Conservation (phyloP, 53 echinoderm and acorn worm species). For the Crossaster papposus region DNA sequence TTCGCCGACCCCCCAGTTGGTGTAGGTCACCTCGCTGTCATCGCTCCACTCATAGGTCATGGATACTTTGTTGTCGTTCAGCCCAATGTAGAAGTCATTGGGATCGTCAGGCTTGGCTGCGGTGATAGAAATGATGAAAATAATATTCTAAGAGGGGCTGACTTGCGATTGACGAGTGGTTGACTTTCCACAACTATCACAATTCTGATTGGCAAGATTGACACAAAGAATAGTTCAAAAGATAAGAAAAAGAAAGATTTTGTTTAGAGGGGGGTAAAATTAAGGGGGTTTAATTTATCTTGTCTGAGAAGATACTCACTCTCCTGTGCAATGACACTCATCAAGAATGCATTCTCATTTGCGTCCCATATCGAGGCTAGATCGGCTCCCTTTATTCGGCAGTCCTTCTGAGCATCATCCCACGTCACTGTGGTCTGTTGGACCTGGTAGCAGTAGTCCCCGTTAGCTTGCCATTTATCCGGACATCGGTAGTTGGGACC, state of each 20-base stretch:
- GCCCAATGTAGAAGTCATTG: conserved; percentile 64
- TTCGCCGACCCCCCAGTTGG: conserved; percentile 70
- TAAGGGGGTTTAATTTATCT: too few species aligned
- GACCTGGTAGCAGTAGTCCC: conserved; percentile 69
- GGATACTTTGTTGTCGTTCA: conserved; percentile 72
- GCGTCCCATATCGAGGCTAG: conserved; percentile 68
- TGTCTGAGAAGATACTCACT: conserved; percentile 53
- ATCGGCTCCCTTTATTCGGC: conserved; percentile 68
- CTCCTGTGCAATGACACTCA: conserved; percentile 51
- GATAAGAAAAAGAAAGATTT: too few species aligned
- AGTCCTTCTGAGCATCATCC: conserved; percentile 58
- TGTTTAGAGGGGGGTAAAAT: too few species aligned
- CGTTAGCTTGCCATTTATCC: conserved; percentile 56
- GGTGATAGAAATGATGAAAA: too few species aligned
- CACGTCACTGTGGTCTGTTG: conserved; percentile 43
- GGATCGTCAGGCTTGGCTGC: not conserved
- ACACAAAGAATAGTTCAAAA: too few species aligned
- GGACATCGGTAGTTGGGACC: conserved; percentile 75
- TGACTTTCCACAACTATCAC: too few species aligned
- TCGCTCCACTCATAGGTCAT: conserved; percentile 81
- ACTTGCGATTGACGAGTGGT: too few species aligned
- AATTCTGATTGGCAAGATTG: too few species aligned
- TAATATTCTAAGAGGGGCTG: too few species aligned
- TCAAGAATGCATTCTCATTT: conserved; percentile 74
- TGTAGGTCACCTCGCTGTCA: conserved; percentile 68